A percentile compares a stretch with the other conserved stretches of the same genome.
Evolutionary conservation across 1,140 invertebrate genomes (phyloP).

Genomic region (Archivesica marissinica): DNA sequence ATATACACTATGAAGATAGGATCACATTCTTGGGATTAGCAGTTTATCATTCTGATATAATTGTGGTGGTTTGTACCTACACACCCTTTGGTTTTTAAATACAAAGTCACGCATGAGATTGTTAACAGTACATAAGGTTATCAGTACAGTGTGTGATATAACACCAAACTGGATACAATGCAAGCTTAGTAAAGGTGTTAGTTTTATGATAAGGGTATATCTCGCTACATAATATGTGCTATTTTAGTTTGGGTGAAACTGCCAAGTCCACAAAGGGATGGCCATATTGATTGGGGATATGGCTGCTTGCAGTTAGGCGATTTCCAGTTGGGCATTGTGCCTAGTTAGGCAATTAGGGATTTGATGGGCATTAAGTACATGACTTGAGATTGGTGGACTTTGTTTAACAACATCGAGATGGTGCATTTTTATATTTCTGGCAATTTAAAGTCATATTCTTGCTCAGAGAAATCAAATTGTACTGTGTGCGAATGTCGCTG

Average conservation of each 20-base stretch:
- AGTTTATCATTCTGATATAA: too few relatives aligned
- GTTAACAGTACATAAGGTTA: too few relatives aligned
- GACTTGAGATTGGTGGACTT: not conserved
- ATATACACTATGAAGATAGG: too few relatives aligned
- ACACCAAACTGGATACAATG: not conserved
- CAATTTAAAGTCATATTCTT: too few relatives aligned
- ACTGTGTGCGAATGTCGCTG: not conserved
- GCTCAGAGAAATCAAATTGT: too few relatives aligned
- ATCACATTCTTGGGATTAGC: too few relatives aligned
- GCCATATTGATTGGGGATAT: not conserved
- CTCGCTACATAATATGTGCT: not conserved
- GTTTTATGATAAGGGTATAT: not conserved
- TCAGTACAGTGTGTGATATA: not conserved
- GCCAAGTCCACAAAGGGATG: not conserved
- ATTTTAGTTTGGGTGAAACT: too few relatives aligned
- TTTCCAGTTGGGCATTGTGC: not conserved
- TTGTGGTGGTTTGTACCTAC: too few relatives aligned
- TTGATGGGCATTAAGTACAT: constrained; percentile 25
- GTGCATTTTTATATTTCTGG: not conserved
- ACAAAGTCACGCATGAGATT: too few relatives aligned
- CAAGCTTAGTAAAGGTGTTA: not conserved
- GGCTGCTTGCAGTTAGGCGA: not conserved
- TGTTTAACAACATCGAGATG: not conserved
- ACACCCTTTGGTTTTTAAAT: too few relatives aligned
- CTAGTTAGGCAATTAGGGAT: constrained; percentile 12